Evolutionary conservation across 1,140 invertebrate species (phyloP).

Genomic region (Diabrotica virgifera): DNA sequence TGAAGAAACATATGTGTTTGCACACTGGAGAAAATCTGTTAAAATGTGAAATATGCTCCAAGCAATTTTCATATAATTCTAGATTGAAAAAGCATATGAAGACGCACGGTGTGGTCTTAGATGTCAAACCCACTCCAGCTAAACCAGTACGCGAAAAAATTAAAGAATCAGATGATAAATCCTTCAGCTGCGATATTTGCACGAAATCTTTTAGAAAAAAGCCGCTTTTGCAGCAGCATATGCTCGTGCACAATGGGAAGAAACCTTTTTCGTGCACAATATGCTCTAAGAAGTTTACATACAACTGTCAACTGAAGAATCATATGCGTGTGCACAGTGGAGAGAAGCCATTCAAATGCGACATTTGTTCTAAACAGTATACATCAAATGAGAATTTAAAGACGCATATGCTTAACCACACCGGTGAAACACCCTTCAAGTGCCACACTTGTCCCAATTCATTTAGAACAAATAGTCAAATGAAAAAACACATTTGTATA

Average conservation of each 20-base stretch:
- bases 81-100: conserved; percentile 26
- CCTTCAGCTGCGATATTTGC: conserved; percentile 67
- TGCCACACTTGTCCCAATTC: not conserved
- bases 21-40: conserved; percentile 61
- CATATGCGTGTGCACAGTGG: not conserved
- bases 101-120: conserved; percentile 7
- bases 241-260: conserved; percentile 56
- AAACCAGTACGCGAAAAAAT: no score
- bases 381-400: not conserved
- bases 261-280: conserved; percentile 1
- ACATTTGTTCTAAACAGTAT: not conserved
- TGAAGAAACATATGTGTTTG: conserved; percentile 43
- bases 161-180: conserved; percentile 62
- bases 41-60: conserved; percentile 58
- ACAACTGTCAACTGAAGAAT: not conserved
- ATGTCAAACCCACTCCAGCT: no score
- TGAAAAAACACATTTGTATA: no score
- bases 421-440: not conserved
- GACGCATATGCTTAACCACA: not conserved
- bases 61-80: conserved; percentile 56
- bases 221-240: conserved; percentile 36
- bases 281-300: not conserved
- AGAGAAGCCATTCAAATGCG: not conserved
- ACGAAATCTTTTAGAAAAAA: conserved; percentile 53
- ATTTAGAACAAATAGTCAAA: not conserved